Conservation (phyloP, 2,888 invertebrate genomes). For the Homarus gammarus region DNA sequence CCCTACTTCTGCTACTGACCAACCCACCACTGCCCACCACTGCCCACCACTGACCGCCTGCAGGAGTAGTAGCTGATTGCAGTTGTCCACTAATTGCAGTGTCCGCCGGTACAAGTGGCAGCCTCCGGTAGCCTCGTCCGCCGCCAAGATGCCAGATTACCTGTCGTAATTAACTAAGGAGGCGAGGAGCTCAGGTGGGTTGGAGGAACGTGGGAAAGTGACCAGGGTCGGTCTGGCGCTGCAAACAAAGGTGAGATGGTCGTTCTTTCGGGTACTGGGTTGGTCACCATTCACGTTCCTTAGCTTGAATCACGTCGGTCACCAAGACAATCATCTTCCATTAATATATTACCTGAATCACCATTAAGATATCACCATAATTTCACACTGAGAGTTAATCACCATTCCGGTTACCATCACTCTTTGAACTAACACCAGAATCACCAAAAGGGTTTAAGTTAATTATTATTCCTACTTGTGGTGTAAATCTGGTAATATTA, state of each 20-base stretch:
- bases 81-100: constrained; percentile 57
- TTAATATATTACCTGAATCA: no score
- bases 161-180: constrained; percentile 52
- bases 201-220: constrained; percentile 29
- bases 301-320: no score
- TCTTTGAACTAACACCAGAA: no score
- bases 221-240: constrained; percentile 1
- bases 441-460: no score
- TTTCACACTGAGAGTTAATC: no score
- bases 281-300: no score
- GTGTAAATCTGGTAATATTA: no score
- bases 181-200: constrained; percentile 46
- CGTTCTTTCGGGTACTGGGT: no score
- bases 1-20: background rate
- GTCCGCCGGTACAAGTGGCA: constrained; percentile 44
- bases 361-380: no score
- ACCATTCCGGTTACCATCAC: no score
- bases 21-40: background rate
- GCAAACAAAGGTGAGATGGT: constrained; percentile 34
- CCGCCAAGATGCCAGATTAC: constrained; percentile 65
- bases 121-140: constrained; percentile 61
- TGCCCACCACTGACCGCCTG: constrained; percentile 40
- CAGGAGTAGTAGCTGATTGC: constrained; percentile 54
- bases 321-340: no score
- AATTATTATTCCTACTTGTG: no score